These are phyloP conservation scores for Macropis europaea DNA, from an alignment of 2,888 invertebrate species.

Conservation along the genomic window DNA sequence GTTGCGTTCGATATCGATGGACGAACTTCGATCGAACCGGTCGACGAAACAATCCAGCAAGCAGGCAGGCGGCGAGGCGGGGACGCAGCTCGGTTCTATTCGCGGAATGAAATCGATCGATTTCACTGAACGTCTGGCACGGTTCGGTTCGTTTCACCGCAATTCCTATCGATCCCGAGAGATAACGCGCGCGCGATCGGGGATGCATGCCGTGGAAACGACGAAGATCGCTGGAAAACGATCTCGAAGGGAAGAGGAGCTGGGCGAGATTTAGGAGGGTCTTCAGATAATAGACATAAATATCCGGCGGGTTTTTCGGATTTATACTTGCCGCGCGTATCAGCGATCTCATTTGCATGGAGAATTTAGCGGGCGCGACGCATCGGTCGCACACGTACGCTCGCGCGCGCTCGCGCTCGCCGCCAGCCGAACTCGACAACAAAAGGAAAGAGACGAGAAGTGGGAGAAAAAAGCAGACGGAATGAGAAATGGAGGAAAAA, in stretches of 20 bases:
- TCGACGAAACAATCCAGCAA: constrained; percentile 25
- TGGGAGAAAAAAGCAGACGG: constrained; percentile 44
- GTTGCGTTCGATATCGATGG: constrained; percentile 7
- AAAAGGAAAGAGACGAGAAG: constrained; percentile 20
- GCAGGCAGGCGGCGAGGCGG: not conserved
- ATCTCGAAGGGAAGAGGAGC: not conserved
- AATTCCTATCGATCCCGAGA: too few species aligned
- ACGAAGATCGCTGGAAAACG: not conserved
- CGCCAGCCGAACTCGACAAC: constrained; percentile 9
- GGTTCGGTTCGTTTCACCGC: too few species aligned
- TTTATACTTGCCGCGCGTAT: constrained; percentile 77
- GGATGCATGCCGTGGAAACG: too few species aligned
- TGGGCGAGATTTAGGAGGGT: constrained; percentile 45
- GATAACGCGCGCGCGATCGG: too few species aligned
- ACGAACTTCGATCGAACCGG: constrained; percentile 11
- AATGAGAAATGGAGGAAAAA: constrained; percentile 56
- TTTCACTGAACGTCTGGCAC: too few species aligned
- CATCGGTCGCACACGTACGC: constrained; percentile 11
- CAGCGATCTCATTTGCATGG: constrained; percentile 77
- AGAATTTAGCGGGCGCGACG: constrained; percentile 72
- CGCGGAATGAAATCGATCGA: too few species aligned
- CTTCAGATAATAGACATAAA: constrained; percentile 77
- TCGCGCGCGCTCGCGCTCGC: not conserved
- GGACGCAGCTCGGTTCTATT: not conserved
- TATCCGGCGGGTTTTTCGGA: constrained; percentile 74